Evolutionary conservation across 2,888 invertebrate species (phyloP).

Genomic region (Adelognathus sp.): DNA sequence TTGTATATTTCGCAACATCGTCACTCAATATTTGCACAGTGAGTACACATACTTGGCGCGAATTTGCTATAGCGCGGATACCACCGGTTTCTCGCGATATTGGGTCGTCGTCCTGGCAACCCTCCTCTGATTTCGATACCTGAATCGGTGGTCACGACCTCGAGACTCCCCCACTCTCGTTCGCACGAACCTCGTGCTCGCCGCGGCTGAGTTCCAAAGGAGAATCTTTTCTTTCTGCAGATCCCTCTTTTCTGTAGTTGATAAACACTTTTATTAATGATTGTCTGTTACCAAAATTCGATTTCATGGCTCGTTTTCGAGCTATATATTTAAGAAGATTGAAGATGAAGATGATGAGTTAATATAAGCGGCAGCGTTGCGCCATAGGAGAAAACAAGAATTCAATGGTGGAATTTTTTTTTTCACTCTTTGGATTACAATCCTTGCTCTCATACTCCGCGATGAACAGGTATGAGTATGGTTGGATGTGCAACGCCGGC

Average conservation of each 20-base stretch:
- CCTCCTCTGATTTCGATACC: constrained; percentile 54
- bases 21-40: background rate
- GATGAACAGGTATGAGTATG: too few relatives aligned
- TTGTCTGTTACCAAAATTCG: background rate
- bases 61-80: constrained; percentile 4
- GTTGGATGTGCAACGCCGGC: too few relatives aligned
- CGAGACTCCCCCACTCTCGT: constrained; percentile 69
- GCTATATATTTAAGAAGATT: too few relatives aligned
- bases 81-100: constrained; percentile 50
- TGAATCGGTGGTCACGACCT: constrained; percentile 66
- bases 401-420: too few relatives aligned
- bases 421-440: too few relatives aligned
- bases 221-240: background rate
- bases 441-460: too few relatives aligned
- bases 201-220: constrained; percentile 7
- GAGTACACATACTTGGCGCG: background rate
- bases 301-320: too few relatives aligned
- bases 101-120: constrained; percentile 60
- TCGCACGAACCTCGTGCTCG: constrained; percentile 33
- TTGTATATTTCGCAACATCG: background rate
- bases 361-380: too few relatives aligned
- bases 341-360: too few relatives aligned
- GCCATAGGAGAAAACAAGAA: too few relatives aligned
- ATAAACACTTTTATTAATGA: background rate
- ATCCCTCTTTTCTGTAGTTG: background rate